phyloP scores from a whole-genome alignment of 1,140 invertebrate species.

The Sogatella furcifera region DNA sequence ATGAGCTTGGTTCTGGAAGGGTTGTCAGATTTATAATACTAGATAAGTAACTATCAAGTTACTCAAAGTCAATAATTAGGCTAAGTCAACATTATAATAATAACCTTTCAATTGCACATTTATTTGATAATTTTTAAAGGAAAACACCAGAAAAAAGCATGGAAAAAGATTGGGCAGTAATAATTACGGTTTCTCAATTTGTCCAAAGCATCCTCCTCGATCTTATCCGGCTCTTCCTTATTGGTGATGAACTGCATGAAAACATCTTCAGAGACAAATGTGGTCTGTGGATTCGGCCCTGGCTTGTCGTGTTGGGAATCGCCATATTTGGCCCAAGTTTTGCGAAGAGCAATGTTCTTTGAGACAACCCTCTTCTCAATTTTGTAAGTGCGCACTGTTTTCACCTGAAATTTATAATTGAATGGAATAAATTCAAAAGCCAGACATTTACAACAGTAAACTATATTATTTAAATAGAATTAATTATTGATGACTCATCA shows the following conservation, averaged over 20 bases:
- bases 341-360: conserved; percentile 82
- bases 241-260: conserved; percentile 85
- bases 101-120: too few species aligned
- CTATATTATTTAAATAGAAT: neutral
- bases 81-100: too few species aligned
- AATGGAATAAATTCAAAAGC: too few species aligned
- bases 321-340: conserved; percentile 92
- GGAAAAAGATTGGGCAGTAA: too few species aligned
- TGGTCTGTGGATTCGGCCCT: conserved; percentile 93
- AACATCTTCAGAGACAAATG: conserved; percentile 90
- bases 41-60: too few species aligned
- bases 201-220: conserved; percentile 72
- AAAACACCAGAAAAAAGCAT: too few species aligned
- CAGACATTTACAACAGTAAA: neutral
- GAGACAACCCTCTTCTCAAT: conserved; percentile 85
- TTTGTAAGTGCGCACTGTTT: conserved; percentile 81
- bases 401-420: conserved; percentile 37
- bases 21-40: too few species aligned
- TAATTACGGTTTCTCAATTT: conserved; percentile 47
- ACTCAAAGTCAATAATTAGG: too few species aligned
- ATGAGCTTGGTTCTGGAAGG: too few species aligned
- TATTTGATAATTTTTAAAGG: too few species aligned
- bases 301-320: conserved; percentile 79
- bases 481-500: neutral
- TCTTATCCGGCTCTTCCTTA: conserved; percentile 76